A percentile compares a stretch with the other conserved stretches of the same genome.
phyloP scores from a whole-genome alignment of 53 echinoderm and acorn worm genomes.

The Zoroaster sp. region DNA sequence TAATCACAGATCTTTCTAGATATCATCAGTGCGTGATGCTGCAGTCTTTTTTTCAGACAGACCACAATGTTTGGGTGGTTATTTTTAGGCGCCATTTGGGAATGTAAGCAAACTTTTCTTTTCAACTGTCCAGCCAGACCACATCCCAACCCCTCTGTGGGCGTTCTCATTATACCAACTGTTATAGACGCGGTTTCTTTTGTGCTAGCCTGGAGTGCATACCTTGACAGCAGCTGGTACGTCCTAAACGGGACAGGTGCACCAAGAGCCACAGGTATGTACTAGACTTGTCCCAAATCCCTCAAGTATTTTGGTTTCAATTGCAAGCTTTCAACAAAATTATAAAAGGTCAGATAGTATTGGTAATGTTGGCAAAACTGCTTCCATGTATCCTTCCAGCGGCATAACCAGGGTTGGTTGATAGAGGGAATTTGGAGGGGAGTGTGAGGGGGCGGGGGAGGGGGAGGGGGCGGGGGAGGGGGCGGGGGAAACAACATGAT shows the following conservation, averaged over 20 bases:
- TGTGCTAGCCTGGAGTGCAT: not conserved
- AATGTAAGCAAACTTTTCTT: not conserved
- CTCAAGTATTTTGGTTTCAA: not conserved
- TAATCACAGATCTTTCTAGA: not conserved
- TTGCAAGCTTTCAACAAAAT: not conserved
- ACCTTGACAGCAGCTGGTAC: constrained; percentile 34
- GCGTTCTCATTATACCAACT: not conserved
- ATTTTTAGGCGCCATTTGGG: not conserved
- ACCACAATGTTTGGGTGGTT: not conserved
- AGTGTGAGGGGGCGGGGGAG: no score
- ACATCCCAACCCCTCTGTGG: not conserved
- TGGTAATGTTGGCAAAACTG: no score
- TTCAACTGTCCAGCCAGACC: not conserved
- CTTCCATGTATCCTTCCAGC: no score
- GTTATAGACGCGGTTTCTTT: constrained; percentile 4
- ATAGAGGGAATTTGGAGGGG: no score
- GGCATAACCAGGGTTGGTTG: no score
- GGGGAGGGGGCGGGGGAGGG: no score
- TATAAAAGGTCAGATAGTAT: no score
- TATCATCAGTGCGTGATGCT: not conserved
- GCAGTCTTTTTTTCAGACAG: not conserved
- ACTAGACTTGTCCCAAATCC: not conserved
- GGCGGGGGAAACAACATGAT: no score
- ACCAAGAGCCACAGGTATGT: not conserved
- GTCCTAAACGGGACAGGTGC: not conserved